Conservation (phyloP, 2,113 vertebrate species). For the Elgaria multicarinata region DNA sequence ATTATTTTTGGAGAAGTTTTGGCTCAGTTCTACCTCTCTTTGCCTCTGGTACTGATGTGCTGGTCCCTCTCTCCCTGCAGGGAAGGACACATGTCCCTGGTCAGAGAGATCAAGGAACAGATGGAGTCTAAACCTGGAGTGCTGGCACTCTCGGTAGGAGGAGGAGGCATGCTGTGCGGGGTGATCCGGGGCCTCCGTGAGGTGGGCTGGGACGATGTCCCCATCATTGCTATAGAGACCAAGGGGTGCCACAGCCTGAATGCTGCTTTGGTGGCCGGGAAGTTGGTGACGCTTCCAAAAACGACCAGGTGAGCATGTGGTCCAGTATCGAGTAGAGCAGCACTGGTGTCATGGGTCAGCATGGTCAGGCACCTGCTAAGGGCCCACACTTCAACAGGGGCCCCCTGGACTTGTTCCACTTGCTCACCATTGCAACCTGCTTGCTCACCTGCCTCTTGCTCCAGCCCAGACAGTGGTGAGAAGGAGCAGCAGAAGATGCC, state of each 20-base stretch:
- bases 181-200: slow-evolving; percentile 85
- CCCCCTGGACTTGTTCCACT: no score
- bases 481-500: no score
- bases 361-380: no score
- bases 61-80: slow-evolving; percentile 58
- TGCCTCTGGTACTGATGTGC: no score
- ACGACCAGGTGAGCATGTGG: slow-evolving; percentile 82
- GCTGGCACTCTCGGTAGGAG: slow-evolving; percentile 85
- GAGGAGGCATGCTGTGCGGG: slow-evolving; percentile 86
- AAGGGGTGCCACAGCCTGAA: slow-evolving; percentile 86
- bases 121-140: slow-evolving; percentile 82
- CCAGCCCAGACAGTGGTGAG: no score
- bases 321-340: no score
- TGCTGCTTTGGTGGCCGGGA: slow-evolving; percentile 77
- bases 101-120: slow-evolving; percentile 81
- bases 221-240: slow-evolving; percentile 89
- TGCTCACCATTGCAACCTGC: no score
- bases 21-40: background rate
- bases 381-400: no score
- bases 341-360: no score
- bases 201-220: slow-evolving; percentile 85
- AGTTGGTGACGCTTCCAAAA: slow-evolving; percentile 81
- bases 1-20: no score
- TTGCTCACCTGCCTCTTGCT: no score
- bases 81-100: slow-evolving; percentile 86